Percentiles rank a stretch among this genome's conserved stretches.
Evolutionary conservation across 2,113 vertebrate genomes (phyloP).

Genomic region (Trematomus loennbergii): DNA sequence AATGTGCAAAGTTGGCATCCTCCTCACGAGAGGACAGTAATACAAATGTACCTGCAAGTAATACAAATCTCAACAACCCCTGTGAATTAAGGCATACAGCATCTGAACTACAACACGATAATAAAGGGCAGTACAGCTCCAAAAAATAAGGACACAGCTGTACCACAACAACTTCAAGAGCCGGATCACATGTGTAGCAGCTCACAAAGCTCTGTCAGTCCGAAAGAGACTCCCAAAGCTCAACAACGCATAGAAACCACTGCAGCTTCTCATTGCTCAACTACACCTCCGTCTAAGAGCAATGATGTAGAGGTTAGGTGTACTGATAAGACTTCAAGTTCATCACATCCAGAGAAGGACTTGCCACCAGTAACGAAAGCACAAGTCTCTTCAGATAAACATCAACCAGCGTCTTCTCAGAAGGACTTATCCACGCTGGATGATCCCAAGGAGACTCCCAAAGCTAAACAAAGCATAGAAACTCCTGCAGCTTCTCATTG

Average conservation of each 20-base stretch:
- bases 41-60: constrained; percentile 38
- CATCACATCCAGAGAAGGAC: constrained; percentile 37
- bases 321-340: constrained; percentile 50
- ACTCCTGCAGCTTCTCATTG: constrained; percentile 4
- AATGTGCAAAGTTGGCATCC: constrained; percentile 30
- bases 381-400: constrained; percentile 59
- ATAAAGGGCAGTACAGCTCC: constrained; percentile 12
- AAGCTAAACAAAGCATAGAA: constrained; percentile 33
- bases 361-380: constrained; percentile 34
- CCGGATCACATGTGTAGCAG: constrained; percentile 35
- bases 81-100: constrained; percentile 35
- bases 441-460: constrained; percentile 9
- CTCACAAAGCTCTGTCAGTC: constrained; percentile 31
- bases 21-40: constrained; percentile 26
- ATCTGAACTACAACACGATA: constrained; percentile 36
- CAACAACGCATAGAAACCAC: constrained; percentile 33
- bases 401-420: constrained; percentile 35
- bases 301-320: constrained; percentile 18
- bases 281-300: constrained; percentile 24
- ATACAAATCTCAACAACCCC: constrained; percentile 45
- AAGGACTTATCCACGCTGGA: too few species aligned
- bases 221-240: constrained; percentile 27
- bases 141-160: constrained; percentile 31
- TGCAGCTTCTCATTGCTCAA: constrained; percentile 1
- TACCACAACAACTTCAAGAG: constrained; percentile 53